Base-by-base conservation (phyloP, 2,888 invertebrate genomes). In the Limnephilus rhombicus region DNA sequence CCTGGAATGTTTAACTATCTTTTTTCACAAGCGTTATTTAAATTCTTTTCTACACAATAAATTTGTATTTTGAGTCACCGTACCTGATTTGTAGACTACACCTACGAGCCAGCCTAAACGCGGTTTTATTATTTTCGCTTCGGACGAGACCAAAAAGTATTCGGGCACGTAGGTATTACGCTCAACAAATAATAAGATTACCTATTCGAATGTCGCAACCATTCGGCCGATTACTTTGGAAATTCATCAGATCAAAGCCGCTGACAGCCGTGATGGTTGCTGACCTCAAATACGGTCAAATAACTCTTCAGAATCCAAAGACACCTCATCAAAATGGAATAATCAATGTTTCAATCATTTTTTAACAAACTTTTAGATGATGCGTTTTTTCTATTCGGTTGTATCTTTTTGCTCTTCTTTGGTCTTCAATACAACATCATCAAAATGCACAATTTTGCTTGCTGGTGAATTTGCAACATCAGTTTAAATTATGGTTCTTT, bases 201-300 rank as follows among this genome's bases (percentile, higher is more conserved):
- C 87, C 49, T 49, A 49, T 49, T 53, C 24, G 31, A 31, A 68
- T 68, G 29, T 89, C 37, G 80, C 13, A 89, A 89, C 41, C 80
- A 80, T 24, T 89, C 88, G 37, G 15, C 37, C 80, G 80, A 80
- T 24, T 37, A 34, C 34, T 5, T 15, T 37, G 88, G 86, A 87
- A 53, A 88, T 88, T 37, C 88, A 80, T 80, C 88, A 89, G 80
- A 80, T 24, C 88, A 45, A 34, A 49, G n/a, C 41, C 34, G 87
- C 29, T 87, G 87, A 87, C 87, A 87, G 87, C 68, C 37, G 24
- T 37, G 80, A 80, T 45, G 80, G 24, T 13, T 80, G 88, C 80
- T 89, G 88, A 80, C 88, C 88, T 49, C 29, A 37, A 37, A 31
- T 83, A 31, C 13, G 34, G 18, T 13, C 34, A 15, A 34, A 37